These are phyloP conservation scores for Stegophylla sp. DNA, from an alignment of 2,888 invertebrate genomes.

Conservation along the genomic window DNA sequence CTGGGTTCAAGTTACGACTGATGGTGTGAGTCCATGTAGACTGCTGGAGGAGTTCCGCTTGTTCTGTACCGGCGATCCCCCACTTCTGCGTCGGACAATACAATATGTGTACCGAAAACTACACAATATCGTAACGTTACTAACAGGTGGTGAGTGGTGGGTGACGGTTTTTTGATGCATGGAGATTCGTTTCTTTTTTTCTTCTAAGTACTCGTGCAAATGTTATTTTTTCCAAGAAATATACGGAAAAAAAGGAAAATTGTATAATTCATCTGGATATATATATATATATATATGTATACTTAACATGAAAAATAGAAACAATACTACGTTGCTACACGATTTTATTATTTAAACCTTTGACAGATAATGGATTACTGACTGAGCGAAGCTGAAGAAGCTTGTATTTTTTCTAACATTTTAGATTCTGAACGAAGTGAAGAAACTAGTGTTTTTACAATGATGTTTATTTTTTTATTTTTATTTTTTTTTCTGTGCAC, in stretches of 20 bases:
- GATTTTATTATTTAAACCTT: too few species aligned
- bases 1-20: slow-evolving; percentile 8
- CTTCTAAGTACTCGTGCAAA: background rate
- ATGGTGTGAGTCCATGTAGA: too few species aligned
- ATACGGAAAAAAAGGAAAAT: background rate
- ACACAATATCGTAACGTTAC: too few species aligned
- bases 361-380: too few species aligned
- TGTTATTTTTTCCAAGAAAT: background rate
- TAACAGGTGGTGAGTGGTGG: too few species aligned
- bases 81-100: background rate
- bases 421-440: too few species aligned
- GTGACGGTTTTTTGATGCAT: slow-evolving; percentile 4
- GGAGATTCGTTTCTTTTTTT: slow-evolving; percentile 15
- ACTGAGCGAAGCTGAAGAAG: too few species aligned
- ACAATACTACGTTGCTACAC: too few species aligned
- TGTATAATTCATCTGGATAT: too few species aligned
- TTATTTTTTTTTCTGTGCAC: background rate
- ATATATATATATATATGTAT: too few species aligned
- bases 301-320: too few species aligned
- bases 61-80: slow-evolving; percentile 30
- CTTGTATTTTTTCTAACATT: too few species aligned
- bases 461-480: slow-evolving; percentile 2
- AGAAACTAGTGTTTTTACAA: background rate
- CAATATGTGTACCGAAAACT: background rate
- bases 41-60: slow-evolving; percentile 9